Evolutionary conservation across 1,140 invertebrate genomes (phyloP), one percentile per base, ranked within the genome.

Genomic region (Pseudachorutes palmiensis): DNA sequence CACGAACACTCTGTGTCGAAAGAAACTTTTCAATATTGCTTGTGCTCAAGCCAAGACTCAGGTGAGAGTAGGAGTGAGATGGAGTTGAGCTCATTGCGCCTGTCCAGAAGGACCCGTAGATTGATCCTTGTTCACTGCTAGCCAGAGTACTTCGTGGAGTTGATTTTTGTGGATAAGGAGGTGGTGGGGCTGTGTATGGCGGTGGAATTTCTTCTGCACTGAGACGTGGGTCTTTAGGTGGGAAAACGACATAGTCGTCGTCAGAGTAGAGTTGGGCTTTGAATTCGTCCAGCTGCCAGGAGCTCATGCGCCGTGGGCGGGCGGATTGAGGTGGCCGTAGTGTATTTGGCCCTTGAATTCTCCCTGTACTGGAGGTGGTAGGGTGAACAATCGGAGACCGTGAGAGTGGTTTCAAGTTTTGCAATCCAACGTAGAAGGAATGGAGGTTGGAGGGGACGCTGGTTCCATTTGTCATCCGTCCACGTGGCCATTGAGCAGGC

Each of bases 191-290:
- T 19, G 84, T 79, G 70, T 83, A 84, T 2, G 82, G 81, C 1
- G 82, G 81, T 0, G 82, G 81, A 45, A 71, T 68, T 76, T 94
- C 91, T 77, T 92, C 90, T 76, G 91, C 89, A 66, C 89, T 92
- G 24, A 92, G 83, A 0, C 88, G 86, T 26, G 90, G 90, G 78
- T 94, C 90, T 78, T 92, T 90, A 58, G 92, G 77, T 0, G 90
- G 90, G 75, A 92, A 94, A 76, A 92, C 89, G 0, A 92, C 90
- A 74, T 91, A 94, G 76, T 94, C 90, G 2, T 90, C 89, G 73
- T 92, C 90, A 41, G 90, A 92, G 71, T 90, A 91, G 22, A 92
- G 81, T 74, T 92, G 90, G 73, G 90, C 89, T 74, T 91, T 87
- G 73, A 90, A 92, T 68, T 89, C 86, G 71, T 90, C 59, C 62